These are phyloP conservation scores for Echinarachnius parma DNA, from an alignment of 53 echinoderm and acorn worm genomes.

Conservation along the genomic window DNA sequence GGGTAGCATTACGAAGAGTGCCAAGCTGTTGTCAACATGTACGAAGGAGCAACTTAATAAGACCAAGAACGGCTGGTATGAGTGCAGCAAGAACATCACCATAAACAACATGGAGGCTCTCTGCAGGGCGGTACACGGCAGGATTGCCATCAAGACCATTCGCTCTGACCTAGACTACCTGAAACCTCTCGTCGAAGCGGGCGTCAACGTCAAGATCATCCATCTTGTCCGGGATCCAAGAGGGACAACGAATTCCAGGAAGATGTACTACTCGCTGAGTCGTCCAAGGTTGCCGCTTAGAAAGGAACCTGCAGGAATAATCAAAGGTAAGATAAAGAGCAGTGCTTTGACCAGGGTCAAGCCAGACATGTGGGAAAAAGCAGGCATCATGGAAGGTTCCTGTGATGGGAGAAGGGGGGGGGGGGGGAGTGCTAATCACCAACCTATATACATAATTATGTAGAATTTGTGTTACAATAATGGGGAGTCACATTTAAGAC, in stretches of 20 bases:
- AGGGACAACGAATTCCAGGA: constrained; percentile 83
- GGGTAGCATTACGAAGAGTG: constrained; percentile 49
- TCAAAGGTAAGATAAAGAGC: too few relatives aligned
- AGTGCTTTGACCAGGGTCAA: too few relatives aligned
- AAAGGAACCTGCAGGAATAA: not conserved
- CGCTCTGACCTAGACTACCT: constrained; percentile 65
- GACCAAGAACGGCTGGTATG: not conserved
- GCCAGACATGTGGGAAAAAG: too few relatives aligned
- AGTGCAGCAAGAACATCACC: constrained; percentile 2
- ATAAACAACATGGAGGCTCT: not conserved
- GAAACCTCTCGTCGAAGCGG: constrained; percentile 55
- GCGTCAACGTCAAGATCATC: constrained; percentile 76
- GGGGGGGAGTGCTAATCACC: too few relatives aligned
- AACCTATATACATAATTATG: too few relatives aligned
- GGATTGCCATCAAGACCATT: constrained; percentile 70
- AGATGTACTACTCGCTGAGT: constrained; percentile 48
- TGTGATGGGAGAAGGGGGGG: too few relatives aligned
- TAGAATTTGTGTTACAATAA: too few relatives aligned
- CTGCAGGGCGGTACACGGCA: not conserved
- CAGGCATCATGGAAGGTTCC: too few relatives aligned
- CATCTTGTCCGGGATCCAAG: constrained; percentile 87
- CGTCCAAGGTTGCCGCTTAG: not conserved
- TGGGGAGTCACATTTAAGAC: too few relatives aligned
- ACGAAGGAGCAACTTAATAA: constrained; percentile 14
- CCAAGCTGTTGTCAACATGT: constrained; percentile 42